Percentiles rank a stretch among this genome's conserved stretches.
Conservation (phyloP, 2,888 invertebrate genomes). For the Osmoderma eremita region DNA sequence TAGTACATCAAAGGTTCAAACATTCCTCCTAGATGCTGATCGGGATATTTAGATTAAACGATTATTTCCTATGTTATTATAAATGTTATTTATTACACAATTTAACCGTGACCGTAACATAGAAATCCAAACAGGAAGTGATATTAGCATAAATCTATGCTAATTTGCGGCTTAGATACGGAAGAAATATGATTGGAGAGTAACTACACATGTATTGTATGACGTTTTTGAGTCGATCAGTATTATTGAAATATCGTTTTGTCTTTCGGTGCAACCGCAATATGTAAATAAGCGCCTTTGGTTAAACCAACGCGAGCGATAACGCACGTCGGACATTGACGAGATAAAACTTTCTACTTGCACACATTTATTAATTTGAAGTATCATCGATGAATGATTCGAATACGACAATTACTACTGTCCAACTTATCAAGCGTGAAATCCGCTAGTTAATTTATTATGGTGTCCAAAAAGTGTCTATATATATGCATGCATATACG, state of each 20-base stretch:
- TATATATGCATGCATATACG: too few relatives aligned
- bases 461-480: too few relatives aligned
- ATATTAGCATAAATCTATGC: constrained; percentile 7
- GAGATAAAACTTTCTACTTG: constrained; percentile 1
- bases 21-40: too few relatives aligned
- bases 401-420: constrained; percentile 7
- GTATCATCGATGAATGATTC: neutral
- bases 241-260: too few relatives aligned
- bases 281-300: too few relatives aligned
- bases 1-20: too few relatives aligned
- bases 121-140: constrained; percentile 21
- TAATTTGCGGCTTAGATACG: neutral
- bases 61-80: constrained; percentile 9
- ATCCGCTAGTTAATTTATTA: constrained; percentile 24
- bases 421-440: constrained; percentile 1
- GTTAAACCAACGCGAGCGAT: too few relatives aligned
- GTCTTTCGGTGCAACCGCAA: too few relatives aligned
- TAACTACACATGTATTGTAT: too few relatives aligned
- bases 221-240: too few relatives aligned
- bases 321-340: too few relatives aligned
- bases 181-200: constrained; percentile 11
- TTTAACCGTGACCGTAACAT: constrained; percentile 23
- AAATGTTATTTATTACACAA: constrained; percentile 8
- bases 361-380: neutral
- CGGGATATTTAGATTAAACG: neutral